phyloP scores from a whole-genome alignment of 1,140 invertebrate species.

The Agrypnia vestita region DNA sequence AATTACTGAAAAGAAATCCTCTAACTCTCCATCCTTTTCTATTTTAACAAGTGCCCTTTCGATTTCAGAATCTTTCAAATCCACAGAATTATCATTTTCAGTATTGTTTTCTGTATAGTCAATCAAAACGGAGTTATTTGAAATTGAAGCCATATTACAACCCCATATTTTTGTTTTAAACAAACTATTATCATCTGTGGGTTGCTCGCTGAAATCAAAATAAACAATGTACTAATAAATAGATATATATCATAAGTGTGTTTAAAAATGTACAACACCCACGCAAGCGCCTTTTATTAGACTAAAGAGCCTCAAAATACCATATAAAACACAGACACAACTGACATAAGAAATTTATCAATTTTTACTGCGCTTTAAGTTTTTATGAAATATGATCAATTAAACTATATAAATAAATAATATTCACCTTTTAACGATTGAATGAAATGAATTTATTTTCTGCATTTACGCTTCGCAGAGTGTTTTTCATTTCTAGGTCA shows the following conservation, averaged over 20 bases:
- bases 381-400: not conserved
- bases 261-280: not conserved
- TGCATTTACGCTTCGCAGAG: not conserved
- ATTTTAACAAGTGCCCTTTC: constrained; percentile 5
- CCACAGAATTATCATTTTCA: not conserved
- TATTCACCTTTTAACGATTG: not conserved
- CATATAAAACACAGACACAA: not conserved
- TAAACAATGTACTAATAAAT: not conserved
- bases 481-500: constrained; percentile 4
- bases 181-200: not conserved
- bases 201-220: not conserved
- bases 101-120: not conserved
- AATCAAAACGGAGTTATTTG: not conserved
- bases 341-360: not conserved
- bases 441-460: not conserved
- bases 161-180: not conserved
- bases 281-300: not conserved
- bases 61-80: not conserved
- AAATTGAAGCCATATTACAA: not conserved
- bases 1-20: constrained; percentile 11
- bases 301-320: not conserved
- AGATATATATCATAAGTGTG: not conserved
- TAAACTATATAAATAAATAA: not conserved
- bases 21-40: constrained; percentile 13
- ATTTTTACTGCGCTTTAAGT: not conserved